Base-by-base conservation (phyloP, 2,797 vertebrate species). In the Microctenopoma lineatum region DNA sequence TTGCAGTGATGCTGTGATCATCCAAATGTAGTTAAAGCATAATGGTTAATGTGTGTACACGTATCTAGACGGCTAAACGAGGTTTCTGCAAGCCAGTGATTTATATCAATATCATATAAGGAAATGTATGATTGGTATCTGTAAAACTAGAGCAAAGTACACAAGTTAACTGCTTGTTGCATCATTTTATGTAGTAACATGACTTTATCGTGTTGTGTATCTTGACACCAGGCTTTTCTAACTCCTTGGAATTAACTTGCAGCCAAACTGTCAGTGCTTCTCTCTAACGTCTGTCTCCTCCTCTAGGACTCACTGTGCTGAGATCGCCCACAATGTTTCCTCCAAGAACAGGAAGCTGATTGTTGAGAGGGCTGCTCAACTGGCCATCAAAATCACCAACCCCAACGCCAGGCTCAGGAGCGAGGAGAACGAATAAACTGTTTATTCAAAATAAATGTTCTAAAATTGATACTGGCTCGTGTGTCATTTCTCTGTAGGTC, bases 291-390 rank as follows among this genome's bases (percentile, higher is more conserved):
- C 32, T 34, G 32, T 34, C 21, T 64, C 4, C 57, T 5, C 76
- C 11, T 1, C 16, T 58, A 99, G 98, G 93, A 97, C 96, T 0
- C 96, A 96, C 84, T 99, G 97, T 10, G 98, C 98, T 9, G 98
- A 99, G 90, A 99, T 99, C 0, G 98, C 98, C 80, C 98, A 99
- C 93, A 99, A 99, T 0, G 97, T 99, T 46, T 99, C 98, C 54
- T 99, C 98, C 0, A 99, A 99, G 93, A 99, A 99, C 94, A 95
- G 97, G 83, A 99, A 99, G 87, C 39, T 96, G 59, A 99, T 99
- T 0, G 97, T 99, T 83, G 98, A 99, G 90, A 92, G 98, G 77
- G 98, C 98, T 0, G 97, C 98, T 32, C 98, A 99, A 91, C 92
- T 99, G 34, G 98, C 98, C 79, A 96, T 99, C 92, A 98, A 98